Base-by-base conservation (phyloP, 2,888 invertebrate species). In the Drosophila nr. medialis region DNA sequence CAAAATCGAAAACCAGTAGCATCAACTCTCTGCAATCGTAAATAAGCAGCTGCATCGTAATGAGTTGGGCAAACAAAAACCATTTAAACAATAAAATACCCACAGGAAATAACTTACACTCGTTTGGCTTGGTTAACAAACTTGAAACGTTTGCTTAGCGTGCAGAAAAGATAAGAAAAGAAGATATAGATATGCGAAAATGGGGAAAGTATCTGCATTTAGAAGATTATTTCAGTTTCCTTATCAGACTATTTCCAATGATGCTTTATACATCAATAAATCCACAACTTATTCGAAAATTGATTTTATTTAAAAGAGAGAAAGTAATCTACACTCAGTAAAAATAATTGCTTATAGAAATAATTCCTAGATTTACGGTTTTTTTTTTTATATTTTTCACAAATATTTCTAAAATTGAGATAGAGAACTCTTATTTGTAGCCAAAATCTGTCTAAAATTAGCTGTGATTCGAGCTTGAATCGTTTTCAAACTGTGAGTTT, bases 1-100 rank as follows among this genome's bases (percentile, higher is more conserved):
- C 68, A 86, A 71, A 73, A 71, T 48, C 51, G 36, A 75, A 73
- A 61, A 81, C 83, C 86, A 88, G 83, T 83, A 83, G 83, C 86
- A 65, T 51, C 56, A 78, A 58, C 75, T 15, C 56, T 79, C 75
- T 69, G 55, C 65, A 83, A 83, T 68, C 55, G 60, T 68, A 73
- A 76, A 83, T 58, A 50, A 68, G 67, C 67, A 75, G 50, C 66
- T 53, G 49, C 55, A 60, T 86, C 73, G 27, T 83, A 80, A 88
- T 83, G 42, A 53, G 11, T 64, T 21, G 32, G 10, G 65, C 55
- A 80, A 83, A 88, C 62, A 79, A 69, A 29, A 59, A 21, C 45
- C 21, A 45, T 45, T 13, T 45, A 21, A 21, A 45, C 15, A 45
- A 45, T 45, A 36, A 49, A 40, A 53, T 27, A 11, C 50, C 24